Evolutionary conservation across 2,113 vertebrate species (phyloP), one percentile per base, ranked within the genome.

Genomic region (Dissostichus mawsoni): DNA sequence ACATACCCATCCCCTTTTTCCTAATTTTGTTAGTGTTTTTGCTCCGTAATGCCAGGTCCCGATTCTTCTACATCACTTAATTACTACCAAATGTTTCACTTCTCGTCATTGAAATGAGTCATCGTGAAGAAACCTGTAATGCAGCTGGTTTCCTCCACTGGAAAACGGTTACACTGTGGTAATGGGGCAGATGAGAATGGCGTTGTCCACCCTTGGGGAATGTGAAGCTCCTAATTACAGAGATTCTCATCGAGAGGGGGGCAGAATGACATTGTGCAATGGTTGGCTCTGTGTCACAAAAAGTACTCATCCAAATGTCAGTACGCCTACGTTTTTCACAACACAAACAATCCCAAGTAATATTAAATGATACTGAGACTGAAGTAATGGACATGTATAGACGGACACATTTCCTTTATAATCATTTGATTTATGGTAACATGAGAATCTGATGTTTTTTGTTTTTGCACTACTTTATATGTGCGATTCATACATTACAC

Each of bases 251-350:
- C 61, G 73, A 50, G n/a, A 0, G 33, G 55, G 71, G 79, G 79
- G 69, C 20, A 36, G 17, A 62, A 14, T 36, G 41, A 69, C 68
- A 70, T 4, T 70, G 45, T 72, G 83, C 74, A 82, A 83, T 67
- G 20, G 75, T 72, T 86, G 76, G 52, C 74, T 75, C 51, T 62
- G 57, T 74, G 76, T 45, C 16, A 69, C 33, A 47, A 44, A 78
- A 58, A 20, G 74, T 3, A 58, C 72, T 82, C 69, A 74, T 76
- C 58, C 29, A 61, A 33, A 25, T 78, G 58, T 83, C 67, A 51
- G 44, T 63, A 41, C 2, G 7, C 29, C 36, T 41, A 63, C 1
- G 16, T 67, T 78, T 57, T 77, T 66, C 47, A 81, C 47, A 68
- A 71, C 78, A 55, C 33, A 81, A 51, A 11, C 50, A 18, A 17